phyloP scores from a whole-genome alignment of 2,888 invertebrate genomes.

The Mellilla xanthometata region DNA sequence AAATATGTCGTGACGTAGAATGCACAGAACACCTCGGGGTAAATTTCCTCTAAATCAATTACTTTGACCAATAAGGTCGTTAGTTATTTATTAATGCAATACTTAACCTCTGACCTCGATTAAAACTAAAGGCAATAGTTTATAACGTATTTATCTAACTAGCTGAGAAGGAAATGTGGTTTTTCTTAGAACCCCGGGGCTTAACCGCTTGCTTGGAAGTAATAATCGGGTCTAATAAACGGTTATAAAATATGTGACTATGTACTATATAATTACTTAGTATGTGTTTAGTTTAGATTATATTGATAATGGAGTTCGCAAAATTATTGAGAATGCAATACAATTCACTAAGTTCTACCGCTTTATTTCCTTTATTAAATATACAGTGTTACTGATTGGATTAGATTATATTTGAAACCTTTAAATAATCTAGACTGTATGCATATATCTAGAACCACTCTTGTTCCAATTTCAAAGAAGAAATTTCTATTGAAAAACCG shows the following conservation, averaged over 20 bases:
- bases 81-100: not conserved
- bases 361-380: no score
- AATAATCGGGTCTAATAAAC: not conserved
- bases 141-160: constrained; percentile 18
- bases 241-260: not conserved
- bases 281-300: no score
- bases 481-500: no score
- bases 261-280: no score
- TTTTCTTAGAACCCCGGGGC: constrained; percentile 6
- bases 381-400: no score
- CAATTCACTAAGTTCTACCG: no score
- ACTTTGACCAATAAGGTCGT: not conserved
- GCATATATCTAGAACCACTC: no score
- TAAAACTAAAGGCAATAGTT: not conserved
- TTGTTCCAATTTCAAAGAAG: no score
- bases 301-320: no score
- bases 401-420: no score
- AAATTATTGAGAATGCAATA: no score
- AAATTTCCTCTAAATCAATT: not conserved
- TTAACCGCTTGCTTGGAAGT: constrained; percentile 22
- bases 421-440: no score
- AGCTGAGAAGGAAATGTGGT: not conserved
- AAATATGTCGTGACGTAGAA: constrained; percentile 1
- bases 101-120: constrained; percentile 15
- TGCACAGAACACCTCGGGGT: not conserved